Base-by-base conservation (phyloP, 1,140 invertebrate genomes). In the Polypedilum pembai region DNA sequence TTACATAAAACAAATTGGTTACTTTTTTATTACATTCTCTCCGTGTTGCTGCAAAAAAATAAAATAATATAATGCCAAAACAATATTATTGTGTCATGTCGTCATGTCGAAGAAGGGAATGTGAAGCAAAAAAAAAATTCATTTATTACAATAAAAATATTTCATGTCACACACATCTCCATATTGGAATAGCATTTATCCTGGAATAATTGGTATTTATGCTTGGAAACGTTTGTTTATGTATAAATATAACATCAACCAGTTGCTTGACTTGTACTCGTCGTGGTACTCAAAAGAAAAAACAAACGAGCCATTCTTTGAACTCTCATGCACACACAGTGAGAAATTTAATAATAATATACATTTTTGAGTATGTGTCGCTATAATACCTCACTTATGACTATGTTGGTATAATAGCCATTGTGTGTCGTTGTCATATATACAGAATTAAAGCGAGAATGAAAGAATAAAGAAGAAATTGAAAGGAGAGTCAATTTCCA, bases 151-250 rank as follows among this genome's bases (percentile, higher is more conserved):
- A 56, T 4, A 56, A 12, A 56, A 15, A 15, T 56, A 15, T 56
- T 56, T 56, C 24, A 33, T 33, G 24, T 33, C 24, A 33, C 24
- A 33, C 5, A 33, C 24, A 33, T 56, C n/a, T 56, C 45, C 45
- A n/a, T 56, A 56, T 56, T 56, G 45, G 45, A 56, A 56, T 56
- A 56, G 45, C 45, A 56, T 56, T 56, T 56, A 56, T 56, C 45
- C 45, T 69, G 65, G 65, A 69, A 69, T 69, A 69, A 69, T 69
- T 69, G 65, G 65, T 69, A 69, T 69, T 69, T 69, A 69, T 69
- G 65, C 45, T 69, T 69, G 65, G 65, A 69, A 69, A 18, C 65
- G 20, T 69, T 69, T 69, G 65, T 69, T 69, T 69, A 69, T 69
- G 65, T 69, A 21, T 69, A 69, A 15, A 56, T 56, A 56, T 33